Conservation (phyloP, 2,113 vertebrate species). For the Martes martes region DNA sequence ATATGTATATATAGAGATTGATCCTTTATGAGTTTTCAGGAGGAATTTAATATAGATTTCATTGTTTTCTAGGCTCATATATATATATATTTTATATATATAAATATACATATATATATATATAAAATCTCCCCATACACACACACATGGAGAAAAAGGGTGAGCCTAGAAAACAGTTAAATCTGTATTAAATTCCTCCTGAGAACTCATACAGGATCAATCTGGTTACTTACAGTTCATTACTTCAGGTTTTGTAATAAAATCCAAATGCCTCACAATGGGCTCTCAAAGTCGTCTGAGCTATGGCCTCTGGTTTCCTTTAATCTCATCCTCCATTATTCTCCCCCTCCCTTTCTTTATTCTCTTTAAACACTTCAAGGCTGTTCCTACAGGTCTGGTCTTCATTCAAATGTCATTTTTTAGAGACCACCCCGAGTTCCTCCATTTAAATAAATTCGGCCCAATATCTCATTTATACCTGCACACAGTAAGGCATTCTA, state of each 20-base stretch:
- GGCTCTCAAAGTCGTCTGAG: not conserved
- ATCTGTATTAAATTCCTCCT: too few species aligned
- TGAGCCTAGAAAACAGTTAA: not conserved
- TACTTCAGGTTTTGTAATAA: not conserved
- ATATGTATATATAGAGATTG: too few species aligned
- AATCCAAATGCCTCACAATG: not conserved
- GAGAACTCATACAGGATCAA: too few species aligned
- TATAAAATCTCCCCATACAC: too few species aligned
- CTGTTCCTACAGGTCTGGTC: not conserved
- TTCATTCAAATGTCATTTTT: not conserved
- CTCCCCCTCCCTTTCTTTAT: not conserved
- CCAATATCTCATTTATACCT: not conserved
- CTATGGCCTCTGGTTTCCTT: not conserved
- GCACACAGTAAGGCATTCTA: not conserved
- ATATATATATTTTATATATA: too few species aligned
- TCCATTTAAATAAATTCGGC: not conserved
- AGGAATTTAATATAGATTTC: too few species aligned
- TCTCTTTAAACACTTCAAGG: not conserved
- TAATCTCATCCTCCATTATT: not conserved
- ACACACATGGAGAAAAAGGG: not conserved
- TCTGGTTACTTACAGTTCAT: not conserved
- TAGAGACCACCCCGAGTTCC: not conserved
- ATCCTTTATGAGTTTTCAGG: too few species aligned
- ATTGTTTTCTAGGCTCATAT: too few species aligned
- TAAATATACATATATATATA: too few species aligned